These are phyloP conservation scores for Glandiceps talaboti DNA, from an alignment of 53 echinoderm and acorn worm species.

Conservation along the genomic window DNA sequence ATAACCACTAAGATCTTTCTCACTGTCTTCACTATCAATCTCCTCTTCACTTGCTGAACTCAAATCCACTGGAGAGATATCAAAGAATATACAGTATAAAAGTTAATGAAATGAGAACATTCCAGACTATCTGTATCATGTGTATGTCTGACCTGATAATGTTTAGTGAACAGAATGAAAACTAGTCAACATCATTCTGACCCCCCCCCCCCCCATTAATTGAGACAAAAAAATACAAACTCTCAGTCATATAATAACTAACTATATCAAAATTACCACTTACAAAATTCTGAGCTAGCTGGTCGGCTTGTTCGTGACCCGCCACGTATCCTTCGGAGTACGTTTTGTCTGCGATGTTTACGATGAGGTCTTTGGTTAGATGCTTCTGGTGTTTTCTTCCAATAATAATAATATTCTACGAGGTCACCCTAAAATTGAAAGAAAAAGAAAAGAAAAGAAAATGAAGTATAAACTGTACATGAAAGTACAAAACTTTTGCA, in stretches of 20 bases:
- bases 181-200: no score
- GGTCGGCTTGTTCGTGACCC: slow-evolving; percentile 57
- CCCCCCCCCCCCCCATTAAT: no score
- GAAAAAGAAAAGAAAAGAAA: neutral
- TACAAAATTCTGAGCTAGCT: slow-evolving; percentile 87
- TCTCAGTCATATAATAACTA: no score
- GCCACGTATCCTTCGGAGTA: slow-evolving; percentile 63
- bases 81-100: no score
- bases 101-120: no score
- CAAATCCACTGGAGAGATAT: slow-evolving; percentile 59
- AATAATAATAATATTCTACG: slow-evolving; percentile 95
- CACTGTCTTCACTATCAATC: slow-evolving; percentile 90
- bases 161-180: no score
- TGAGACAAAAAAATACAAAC: no score
- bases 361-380: slow-evolving; percentile 69
- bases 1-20: slow-evolving; percentile 82
- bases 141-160: no score
- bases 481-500: no score
- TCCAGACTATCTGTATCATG: no score
- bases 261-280: no score
- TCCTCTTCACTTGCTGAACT: slow-evolving; percentile 98
- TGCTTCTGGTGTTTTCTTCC: slow-evolving; percentile 97
- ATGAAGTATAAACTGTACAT: no score
- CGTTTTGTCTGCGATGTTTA: slow-evolving; percentile 81
- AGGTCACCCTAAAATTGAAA: slow-evolving; percentile 57